These are phyloP conservation scores for Archegozetes longisetosus DNA, from an alignment of 1,140 invertebrate genomes.

Conservation along the genomic window DNA sequence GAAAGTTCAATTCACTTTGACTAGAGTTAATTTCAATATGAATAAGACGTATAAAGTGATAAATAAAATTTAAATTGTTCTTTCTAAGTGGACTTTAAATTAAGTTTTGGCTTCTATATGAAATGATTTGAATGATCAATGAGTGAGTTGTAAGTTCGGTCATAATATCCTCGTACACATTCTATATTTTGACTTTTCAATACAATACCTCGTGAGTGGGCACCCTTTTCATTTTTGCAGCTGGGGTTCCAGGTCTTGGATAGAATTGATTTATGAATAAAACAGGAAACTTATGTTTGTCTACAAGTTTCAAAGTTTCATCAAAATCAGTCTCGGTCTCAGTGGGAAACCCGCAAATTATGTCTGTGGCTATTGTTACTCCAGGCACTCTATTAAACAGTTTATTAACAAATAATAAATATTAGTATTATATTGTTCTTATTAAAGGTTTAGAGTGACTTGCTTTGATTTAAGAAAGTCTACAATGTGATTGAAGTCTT, in stretches of 20 bases:
- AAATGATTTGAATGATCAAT: no score
- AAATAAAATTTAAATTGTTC: no score
- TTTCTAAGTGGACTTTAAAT: no score
- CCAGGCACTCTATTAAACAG: constrained; percentile 46
- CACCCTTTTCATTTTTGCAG: constrained; percentile 66
- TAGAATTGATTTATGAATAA: constrained; percentile 98
- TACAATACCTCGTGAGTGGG: constrained; percentile 52
- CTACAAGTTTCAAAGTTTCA: constrained; percentile 65
- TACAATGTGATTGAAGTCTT: constrained; percentile 77
- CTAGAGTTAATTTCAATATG: no score
- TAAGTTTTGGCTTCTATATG: no score
- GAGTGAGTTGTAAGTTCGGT: no score
- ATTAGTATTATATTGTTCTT: constrained; percentile 8
- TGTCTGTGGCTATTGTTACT: constrained; percentile 89
- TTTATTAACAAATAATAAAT: constrained; percentile 7
- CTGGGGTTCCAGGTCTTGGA: constrained; percentile 83
- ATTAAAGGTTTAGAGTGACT: background rate
- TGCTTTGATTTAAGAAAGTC: constrained; percentile 60
- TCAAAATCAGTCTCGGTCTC: constrained; percentile 84
- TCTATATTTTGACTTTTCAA: no score
- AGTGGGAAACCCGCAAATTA: constrained; percentile 96
- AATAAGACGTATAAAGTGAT: no score
- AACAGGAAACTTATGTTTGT: constrained; percentile 75
- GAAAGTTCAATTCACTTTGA: no score
- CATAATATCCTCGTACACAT: no score